These are phyloP conservation scores for Ophthalmolycus amberensis DNA, from an alignment of 2,113 vertebrate species.

Conservation along the genomic window DNA sequence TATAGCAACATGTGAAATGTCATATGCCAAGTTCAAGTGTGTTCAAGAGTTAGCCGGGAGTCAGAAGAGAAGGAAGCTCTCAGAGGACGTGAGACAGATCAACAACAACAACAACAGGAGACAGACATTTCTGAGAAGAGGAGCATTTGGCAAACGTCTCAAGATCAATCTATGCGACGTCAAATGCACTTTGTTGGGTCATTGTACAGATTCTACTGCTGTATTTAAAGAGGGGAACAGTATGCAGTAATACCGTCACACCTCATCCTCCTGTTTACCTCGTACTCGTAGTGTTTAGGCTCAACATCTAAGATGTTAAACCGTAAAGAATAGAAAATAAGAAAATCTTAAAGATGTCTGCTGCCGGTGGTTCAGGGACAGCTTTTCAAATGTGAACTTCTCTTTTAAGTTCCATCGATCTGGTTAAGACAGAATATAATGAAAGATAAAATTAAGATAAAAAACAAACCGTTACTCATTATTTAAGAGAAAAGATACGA, in stretches of 20 bases:
- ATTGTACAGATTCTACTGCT: background rate
- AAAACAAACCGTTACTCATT: background rate
- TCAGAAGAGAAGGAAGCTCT: conserved; percentile 7
- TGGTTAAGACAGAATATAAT: background rate
- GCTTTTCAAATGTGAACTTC: background rate
- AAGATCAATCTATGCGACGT: background rate
- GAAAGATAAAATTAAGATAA: background rate
- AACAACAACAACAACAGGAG: conserved; percentile 3
- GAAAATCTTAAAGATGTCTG: background rate
- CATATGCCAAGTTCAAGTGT: background rate
- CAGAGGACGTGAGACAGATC: background rate
- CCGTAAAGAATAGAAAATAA: background rate
- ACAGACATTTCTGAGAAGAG: conserved; percentile 16
- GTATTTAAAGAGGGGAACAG: conserved; percentile 8
- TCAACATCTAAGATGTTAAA: background rate
- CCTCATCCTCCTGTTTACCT: conserved; percentile 19
- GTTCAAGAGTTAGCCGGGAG: conserved; percentile 8
- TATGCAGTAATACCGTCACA: conserved; percentile 34
- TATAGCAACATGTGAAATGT: background rate
- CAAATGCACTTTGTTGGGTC: conserved; percentile 16
- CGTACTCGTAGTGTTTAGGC: background rate
- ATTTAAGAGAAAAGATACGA: background rate
- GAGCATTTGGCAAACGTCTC: background rate
- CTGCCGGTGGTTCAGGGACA: background rate
- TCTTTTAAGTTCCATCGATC: background rate